These are phyloP conservation scores for Pelecanoides urinatrix DNA, from an alignment of 2,113 vertebrate genomes.

Conservation along the genomic window DNA sequence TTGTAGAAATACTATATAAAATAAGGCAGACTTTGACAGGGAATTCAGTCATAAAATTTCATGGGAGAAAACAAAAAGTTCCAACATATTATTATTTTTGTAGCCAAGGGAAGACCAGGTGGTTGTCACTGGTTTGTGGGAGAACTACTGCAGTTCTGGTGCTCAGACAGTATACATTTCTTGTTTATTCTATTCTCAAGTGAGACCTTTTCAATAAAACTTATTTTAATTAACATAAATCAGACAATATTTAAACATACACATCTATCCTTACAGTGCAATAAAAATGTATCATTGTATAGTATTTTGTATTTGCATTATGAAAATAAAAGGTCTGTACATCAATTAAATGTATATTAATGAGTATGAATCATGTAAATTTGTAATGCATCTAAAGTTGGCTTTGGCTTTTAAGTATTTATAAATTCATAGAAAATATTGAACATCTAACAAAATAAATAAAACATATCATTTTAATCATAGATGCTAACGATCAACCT, in stretches of 20 bases:
- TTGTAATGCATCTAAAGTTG: slow-evolving; percentile 82
- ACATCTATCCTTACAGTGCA: slow-evolving; percentile 85
- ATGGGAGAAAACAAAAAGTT: slow-evolving; percentile 66
- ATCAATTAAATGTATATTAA: slow-evolving; percentile 81
- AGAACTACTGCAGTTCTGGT: not conserved
- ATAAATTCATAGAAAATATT: slow-evolving; percentile 90
- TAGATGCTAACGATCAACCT: slow-evolving; percentile 83
- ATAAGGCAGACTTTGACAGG: slow-evolving; percentile 91
- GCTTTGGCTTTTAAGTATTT: slow-evolving; percentile 91
- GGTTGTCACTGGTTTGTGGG: slow-evolving; percentile 38
- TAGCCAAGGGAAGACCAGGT: slow-evolving; percentile 73
- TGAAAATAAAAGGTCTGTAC: slow-evolving; percentile 86
- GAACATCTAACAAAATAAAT: slow-evolving; percentile 90
- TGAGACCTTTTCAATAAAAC: slow-evolving; percentile 73
- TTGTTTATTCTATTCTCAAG: slow-evolving; percentile 30
- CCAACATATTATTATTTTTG: slow-evolving; percentile 74
- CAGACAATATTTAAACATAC: slow-evolving; percentile 80
- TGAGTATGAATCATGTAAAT: slow-evolving; percentile 77
- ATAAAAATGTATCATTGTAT: slow-evolving; percentile 85
- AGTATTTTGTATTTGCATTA: slow-evolving; percentile 83
- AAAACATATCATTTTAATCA: slow-evolving; percentile 84
- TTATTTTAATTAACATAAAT: slow-evolving; percentile 80
- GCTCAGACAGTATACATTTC: not conserved
- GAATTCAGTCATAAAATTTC: slow-evolving; percentile 84
- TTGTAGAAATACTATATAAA: slow-evolving; percentile 95